Evolutionary conservation across 2,888 invertebrate genomes (phyloP).

Genomic region (Heliconius charithonia): DNA sequence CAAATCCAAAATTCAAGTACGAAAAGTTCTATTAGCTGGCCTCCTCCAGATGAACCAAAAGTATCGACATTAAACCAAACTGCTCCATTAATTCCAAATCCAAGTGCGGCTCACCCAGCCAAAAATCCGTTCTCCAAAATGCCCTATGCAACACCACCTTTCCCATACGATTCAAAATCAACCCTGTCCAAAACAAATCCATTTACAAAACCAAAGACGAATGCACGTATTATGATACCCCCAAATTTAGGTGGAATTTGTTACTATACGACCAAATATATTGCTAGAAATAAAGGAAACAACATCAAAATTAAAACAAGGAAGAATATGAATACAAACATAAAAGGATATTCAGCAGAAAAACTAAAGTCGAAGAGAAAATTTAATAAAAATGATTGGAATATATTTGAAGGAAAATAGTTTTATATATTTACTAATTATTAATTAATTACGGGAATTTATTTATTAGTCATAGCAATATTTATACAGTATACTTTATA

Average conservation of each 20-base stretch:
- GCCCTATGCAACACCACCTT: conserved; percentile 26
- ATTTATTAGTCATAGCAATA: background rate
- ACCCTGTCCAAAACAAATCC: conserved; percentile 23
- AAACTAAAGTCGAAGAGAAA: background rate
- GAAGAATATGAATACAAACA: background rate
- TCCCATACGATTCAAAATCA: conserved; percentile 29
- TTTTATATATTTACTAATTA: background rate
- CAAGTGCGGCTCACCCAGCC: background rate
- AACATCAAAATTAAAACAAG: background rate
- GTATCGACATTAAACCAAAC: background rate
- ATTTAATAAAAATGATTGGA: conserved; percentile 13
- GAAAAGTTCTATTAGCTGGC: conserved; percentile 29
- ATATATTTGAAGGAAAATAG: conserved; percentile 15
- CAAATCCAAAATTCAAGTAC: conserved; percentile 6
- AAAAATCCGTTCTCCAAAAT: conserved; percentile 30
- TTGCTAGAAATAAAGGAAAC: conserved; percentile 5
- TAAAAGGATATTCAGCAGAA: conserved; percentile 1
- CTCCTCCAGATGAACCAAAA: conserved; percentile 21
- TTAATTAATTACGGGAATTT: background rate
- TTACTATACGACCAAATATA: conserved; percentile 31
- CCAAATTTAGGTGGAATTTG: conserved; percentile 26
- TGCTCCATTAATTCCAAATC: background rate
- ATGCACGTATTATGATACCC: conserved; percentile 12
- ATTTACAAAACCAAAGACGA: conserved; percentile 30
- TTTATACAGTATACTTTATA: background rate